A percentile compares a stretch with the other conserved stretches of the same genome.
phyloP scores from a whole-genome alignment of 2,113 vertebrate species.

The Gavia stellata region DNA sequence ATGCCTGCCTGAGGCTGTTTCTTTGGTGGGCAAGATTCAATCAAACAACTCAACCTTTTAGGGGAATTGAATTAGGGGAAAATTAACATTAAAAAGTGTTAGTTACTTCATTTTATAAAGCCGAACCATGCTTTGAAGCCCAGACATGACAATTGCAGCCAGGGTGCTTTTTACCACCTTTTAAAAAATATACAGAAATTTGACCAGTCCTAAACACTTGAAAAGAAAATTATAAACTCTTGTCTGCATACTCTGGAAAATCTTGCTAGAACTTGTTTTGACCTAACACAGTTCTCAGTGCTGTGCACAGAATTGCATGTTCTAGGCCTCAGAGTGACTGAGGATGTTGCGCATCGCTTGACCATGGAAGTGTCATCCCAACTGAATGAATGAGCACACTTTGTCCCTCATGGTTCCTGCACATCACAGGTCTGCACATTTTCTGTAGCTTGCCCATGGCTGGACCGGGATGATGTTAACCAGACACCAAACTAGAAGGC shows the following conservation, averaged over 20 bases:
- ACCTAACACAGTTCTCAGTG: background rate
- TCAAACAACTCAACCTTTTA: background rate
- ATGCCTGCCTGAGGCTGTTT: conserved; percentile 8
- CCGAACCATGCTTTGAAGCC: background rate
- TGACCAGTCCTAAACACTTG: background rate
- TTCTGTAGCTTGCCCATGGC: background rate
- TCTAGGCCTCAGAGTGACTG: background rate
- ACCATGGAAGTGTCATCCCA: background rate
- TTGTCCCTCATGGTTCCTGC: background rate
- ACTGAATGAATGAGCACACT: background rate
- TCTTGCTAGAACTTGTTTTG: background rate
- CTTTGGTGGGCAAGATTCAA: background rate
- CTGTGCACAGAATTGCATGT: background rate
- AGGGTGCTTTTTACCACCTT: background rate
- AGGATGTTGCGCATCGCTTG: accelerated
- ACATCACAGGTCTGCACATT: background rate
- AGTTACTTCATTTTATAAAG: background rate
- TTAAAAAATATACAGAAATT: background rate
- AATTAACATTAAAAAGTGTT: background rate
- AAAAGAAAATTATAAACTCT: background rate
- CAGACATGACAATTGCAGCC: background rate
- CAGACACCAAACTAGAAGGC: background rate
- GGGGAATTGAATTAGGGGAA: background rate
- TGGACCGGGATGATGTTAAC: background rate
- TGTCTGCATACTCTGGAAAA: background rate